Percentiles rank a stretch among this genome's conserved stretches.
Conservation (phyloP, 2,888 invertebrate species). For the Brenthis daphne region DNA sequence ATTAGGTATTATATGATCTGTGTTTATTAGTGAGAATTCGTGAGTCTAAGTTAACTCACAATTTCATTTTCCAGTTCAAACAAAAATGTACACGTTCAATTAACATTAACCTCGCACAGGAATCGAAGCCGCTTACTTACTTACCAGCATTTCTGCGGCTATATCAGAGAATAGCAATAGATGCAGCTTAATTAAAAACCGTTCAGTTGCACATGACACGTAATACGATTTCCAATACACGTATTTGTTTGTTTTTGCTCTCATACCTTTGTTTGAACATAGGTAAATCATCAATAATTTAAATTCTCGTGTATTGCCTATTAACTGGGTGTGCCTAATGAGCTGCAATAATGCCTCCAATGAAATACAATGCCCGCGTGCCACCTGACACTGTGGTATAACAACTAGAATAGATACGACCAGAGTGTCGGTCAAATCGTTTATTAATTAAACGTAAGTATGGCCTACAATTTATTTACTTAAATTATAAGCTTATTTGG, state of each 20-base stretch:
- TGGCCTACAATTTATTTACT: too few species aligned
- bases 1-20: too few species aligned
- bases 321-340: conserved; percentile 46
- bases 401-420: not conserved
- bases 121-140: not conserved
- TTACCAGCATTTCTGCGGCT: too few species aligned
- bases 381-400: conserved; percentile 21
- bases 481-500: too few species aligned
- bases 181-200: conserved; percentile 6
- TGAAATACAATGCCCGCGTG: conserved; percentile 41
- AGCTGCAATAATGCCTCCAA: conserved; percentile 51
- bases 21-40: too few species aligned
- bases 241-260: conserved; percentile 7
- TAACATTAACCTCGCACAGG: not conserved
- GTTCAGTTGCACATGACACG: not conserved
- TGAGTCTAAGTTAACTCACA: too few species aligned
- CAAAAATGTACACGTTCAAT: too few species aligned
- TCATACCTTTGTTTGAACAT: conserved; percentile 18
- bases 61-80: too few species aligned
- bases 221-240: conserved; percentile 2
- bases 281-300: conserved; percentile 34
- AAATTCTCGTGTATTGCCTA: conserved; percentile 32
- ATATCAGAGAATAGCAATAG: not conserved
- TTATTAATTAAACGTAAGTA: too few species aligned
- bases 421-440: not conserved